Evolutionary conservation across 2,888 invertebrate genomes (phyloP), one percentile per base, ranked within the genome.

Genomic region (Pyrochroa serraticornis): DNA sequence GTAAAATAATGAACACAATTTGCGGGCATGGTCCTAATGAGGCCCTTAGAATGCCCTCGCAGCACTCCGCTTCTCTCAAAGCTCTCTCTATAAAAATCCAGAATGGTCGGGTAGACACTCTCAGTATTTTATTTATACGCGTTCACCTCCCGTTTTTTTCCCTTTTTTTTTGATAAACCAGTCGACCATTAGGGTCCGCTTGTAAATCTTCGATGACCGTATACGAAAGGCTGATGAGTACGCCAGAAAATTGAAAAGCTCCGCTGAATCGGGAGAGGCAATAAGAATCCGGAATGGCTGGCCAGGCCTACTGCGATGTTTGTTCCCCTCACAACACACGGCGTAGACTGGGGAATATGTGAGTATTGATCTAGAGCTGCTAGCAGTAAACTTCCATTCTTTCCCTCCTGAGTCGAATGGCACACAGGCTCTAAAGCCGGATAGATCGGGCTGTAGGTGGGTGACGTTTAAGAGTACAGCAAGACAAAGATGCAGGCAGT

Each of bases 341-440:
- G 61, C 63, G 61, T 67, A 70, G 71, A 68, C 70, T 64, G 71
- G 72, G 71, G 74, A 72, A 72, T 73, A 71, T 74, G 72, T 73
- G 73, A 72, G 73, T 75, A 75, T 75, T 75, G 75, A 75, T 75
- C 73, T 75, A 72, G 69, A 73, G 71, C 68, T 67, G 67, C 69
- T 65, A 68, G 72, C 72, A 70, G 72, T 69, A 72, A 73, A 72
- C 71, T 71, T 74, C 74, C 73, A 75, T 75, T 75, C 75, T 74
- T 75, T 73, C 71, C 71, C 70, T 67, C 60, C 67, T 63, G 62
- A 47, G 50, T 46, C 48, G 43, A 58, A 48, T 33, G 49, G 58
- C 52, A 44, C 43, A 58, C 47, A 48, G 42, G 42, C 46, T 35
- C 48, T 22, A 22, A 22, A 22, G 22, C n/a, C 33, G 13, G 33